Evolutionary conservation across 2,113 vertebrate species (phyloP).

Genomic region (Tetrax tetrax): DNA sequence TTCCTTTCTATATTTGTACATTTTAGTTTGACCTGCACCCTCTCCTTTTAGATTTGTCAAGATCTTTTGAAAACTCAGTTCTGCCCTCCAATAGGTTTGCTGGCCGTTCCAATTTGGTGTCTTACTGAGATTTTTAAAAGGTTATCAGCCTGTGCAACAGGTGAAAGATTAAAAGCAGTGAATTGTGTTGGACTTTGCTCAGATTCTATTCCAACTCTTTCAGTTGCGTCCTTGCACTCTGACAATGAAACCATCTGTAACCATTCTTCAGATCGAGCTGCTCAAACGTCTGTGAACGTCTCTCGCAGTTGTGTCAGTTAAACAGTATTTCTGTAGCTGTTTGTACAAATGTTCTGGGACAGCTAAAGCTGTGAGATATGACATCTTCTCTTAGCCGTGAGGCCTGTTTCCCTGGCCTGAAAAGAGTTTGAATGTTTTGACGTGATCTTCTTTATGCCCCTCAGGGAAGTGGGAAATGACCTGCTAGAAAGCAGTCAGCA

Average conservation of each 20-base stretch:
- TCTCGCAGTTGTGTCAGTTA: background rate
- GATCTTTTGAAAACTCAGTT: background rate
- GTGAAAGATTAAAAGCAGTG: background rate
- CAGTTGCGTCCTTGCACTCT: background rate
- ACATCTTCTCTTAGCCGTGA: background rate
- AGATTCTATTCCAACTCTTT: background rate
- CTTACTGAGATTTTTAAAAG: background rate
- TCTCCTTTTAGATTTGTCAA: background rate
- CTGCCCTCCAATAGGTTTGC: background rate
- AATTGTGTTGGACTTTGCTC: background rate
- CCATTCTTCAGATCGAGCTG: background rate
- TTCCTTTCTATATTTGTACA: background rate
- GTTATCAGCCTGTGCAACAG: background rate
- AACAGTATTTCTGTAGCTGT: background rate
- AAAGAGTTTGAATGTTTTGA: background rate
- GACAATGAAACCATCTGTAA: background rate
- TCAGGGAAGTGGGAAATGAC: background rate
- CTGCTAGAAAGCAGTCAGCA: background rate
- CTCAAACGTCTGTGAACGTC: background rate
- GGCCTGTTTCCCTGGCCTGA: background rate
- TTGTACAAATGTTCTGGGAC: background rate
- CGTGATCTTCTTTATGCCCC: background rate
- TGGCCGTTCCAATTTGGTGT: background rate
- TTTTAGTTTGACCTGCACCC: background rate
- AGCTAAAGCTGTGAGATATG: background rate